These are phyloP conservation scores for Eilema caniola DNA, from an alignment of 2,888 invertebrate genomes.

Conservation along the genomic window DNA sequence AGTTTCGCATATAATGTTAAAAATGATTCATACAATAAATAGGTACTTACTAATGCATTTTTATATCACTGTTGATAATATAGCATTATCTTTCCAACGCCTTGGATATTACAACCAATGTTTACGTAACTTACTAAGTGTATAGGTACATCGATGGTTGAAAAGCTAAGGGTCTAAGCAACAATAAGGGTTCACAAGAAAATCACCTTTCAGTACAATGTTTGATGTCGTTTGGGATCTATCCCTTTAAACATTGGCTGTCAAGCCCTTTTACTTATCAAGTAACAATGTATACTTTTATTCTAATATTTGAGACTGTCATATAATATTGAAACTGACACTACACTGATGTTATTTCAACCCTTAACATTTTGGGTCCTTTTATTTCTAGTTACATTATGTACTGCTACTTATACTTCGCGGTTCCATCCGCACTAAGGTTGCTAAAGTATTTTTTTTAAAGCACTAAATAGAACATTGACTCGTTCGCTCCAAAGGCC, in stretches of 20 bases:
- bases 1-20: slow-evolving; percentile 1
- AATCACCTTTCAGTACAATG: too few relatives aligned
- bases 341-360: not conserved
- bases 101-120: slow-evolving; percentile 10
- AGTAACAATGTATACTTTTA: too few relatives aligned
- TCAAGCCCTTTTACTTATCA: too few relatives aligned
- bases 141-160: not conserved
- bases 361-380: not conserved
- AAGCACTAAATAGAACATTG: too few relatives aligned
- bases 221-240: too few relatives aligned
- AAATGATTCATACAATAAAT: slow-evolving; percentile 12
- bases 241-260: too few relatives aligned
- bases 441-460: too few relatives aligned
- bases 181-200: too few relatives aligned
- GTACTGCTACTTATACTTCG: not conserved
- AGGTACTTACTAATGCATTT: slow-evolving; percentile 20
- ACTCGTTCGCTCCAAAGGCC: too few relatives aligned
- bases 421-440: too few relatives aligned
- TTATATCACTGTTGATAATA: slow-evolving; percentile 9
- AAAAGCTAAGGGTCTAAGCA: too few relatives aligned
- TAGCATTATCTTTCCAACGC: slow-evolving; percentile 5
- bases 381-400: not conserved
- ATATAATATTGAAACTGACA: not conserved
- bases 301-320: not conserved
- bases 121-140: slow-evolving; percentile 8